Conservation (phyloP, 53 echinoderm and acorn worm species). For the Echinarachnius parma region DNA sequence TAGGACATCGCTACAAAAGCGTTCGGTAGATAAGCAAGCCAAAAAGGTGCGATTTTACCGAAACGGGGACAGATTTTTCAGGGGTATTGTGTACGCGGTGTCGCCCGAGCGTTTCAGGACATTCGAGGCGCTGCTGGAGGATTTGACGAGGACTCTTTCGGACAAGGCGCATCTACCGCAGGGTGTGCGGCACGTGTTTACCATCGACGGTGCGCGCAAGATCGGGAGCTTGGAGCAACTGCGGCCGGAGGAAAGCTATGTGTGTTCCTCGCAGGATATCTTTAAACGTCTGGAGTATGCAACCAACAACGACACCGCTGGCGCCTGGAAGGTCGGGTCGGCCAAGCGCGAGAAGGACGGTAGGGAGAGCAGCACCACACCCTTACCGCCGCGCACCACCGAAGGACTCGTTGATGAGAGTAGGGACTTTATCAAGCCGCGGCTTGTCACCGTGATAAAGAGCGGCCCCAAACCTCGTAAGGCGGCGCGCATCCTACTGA, state of each 20-base stretch:
- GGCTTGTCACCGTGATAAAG: slow-evolving; percentile 90
- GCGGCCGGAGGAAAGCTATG: slow-evolving; percentile 81
- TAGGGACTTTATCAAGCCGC: slow-evolving; percentile 85
- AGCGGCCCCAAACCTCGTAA: slow-evolving; percentile 90
- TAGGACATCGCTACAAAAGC: slow-evolving; percentile 83
- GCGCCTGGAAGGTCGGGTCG: slow-evolving; percentile 76
- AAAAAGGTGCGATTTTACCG: slow-evolving; percentile 94
- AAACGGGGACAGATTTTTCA: slow-evolving; percentile 95
- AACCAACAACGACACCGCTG: slow-evolving; percentile 62
- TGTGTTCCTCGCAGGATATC: slow-evolving; percentile 85
- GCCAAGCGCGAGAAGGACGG: slow-evolving; percentile 57
- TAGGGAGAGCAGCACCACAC: slow-evolving; percentile 55
- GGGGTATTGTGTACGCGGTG: slow-evolving; percentile 88
- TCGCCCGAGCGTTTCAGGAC: slow-evolving; percentile 90
- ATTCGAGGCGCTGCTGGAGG: slow-evolving; percentile 88
- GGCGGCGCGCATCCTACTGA: slow-evolving; percentile 81
- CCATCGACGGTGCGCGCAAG: slow-evolving; percentile 70
- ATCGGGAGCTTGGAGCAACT: slow-evolving; percentile 62
- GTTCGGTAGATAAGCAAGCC: slow-evolving; percentile 69
- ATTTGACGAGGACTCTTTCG: slow-evolving; percentile 87
- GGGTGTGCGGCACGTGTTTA: slow-evolving; percentile 84
- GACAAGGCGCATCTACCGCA: slow-evolving; percentile 90
- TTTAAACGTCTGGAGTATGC: slow-evolving; percentile 92
- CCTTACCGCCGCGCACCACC: slow-evolving; percentile 33
- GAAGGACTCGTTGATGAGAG: slow-evolving; percentile 68